Evolutionary conservation across 1,140 invertebrate species (phyloP), one percentile per base, ranked within the genome.

Genomic region (Hyposmocoma kahamanoa): DNA sequence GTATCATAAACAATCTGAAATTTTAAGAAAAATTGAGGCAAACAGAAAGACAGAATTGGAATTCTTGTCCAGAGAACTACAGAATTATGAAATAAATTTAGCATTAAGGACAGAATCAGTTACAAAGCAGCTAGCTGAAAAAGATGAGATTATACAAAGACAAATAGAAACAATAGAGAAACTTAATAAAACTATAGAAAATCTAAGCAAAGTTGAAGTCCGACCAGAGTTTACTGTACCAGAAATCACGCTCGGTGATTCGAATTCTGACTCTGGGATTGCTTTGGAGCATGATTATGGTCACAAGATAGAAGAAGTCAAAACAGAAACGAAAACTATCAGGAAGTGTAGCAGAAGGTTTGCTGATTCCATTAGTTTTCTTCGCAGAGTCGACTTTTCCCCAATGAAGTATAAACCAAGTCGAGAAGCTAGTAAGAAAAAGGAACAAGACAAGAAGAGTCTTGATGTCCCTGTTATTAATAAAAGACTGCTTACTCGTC

Each of bases 371-470:
- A 84, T 84, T 11, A 79, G 72, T 51, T 83, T 81, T 50, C 55
- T 84, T 17, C 62, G 78, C n/a, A 55, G 79, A 54, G 79, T 84
- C 10, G 81, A 84, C 57, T 84, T 84, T 48, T 84, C 81, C n/a
- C 79, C 79, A n/a, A 84, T 82, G 66, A 84, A 84, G 62, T 83
- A 83, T 46, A 84, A 84, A 45, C 75, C 78, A 10, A 59, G 60
- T 34, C 45, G 69, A 2, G 72, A 75, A 54, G 59, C 48, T 10
- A 53, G 47, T 18, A 82, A 80, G 47, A 84, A 80, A 56, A 82
- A 84, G 53, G 76, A 79, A 18, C 76, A 84, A 42, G 81, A 77
- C 28, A 80, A 81, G 46, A 72, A 78, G 19, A 72, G 59, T 38
- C 42, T 74, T 36, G 69, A 75, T 54, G 61, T 74, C 6, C 76